Base-by-base conservation (phyloP, 2,113 vertebrate genomes). In the Colossoma macropomum region DNA sequence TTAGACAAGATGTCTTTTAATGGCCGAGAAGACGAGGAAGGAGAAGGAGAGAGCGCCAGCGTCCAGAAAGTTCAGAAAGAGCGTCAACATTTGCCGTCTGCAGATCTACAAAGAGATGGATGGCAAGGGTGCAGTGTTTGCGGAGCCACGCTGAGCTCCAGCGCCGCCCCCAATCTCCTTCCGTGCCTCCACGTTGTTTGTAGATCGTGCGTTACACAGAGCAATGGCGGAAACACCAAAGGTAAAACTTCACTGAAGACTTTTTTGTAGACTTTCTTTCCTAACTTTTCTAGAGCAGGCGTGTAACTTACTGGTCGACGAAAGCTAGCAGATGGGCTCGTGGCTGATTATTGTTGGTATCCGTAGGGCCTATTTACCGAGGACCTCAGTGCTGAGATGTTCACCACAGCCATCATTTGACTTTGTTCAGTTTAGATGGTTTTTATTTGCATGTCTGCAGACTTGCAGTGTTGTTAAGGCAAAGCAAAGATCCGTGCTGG, bases 111-210 rank as follows among this genome's bases (percentile, higher is more conserved):
- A 34, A 62, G 23, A 50, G 27, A 23, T 5, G 30, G 62, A 48
- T 80, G 79, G 54, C 78, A 69, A 41, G 21, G 10, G 28, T 85
- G 84, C 54, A 65, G 65, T 15, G 17, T 28, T 54, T 85, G 84
- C 32, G 71, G 73, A 62, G n/a, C 23, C 12, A 21, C 13, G 0
- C 23, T 85, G 32, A 76, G 62, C 4, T 50, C 72, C 38, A 63
- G 25, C 19, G 23, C 30, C 16, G 23, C 45, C 13, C 79, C 79
- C 10, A 80, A 85, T 80, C 88, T 89, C 13, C 83, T 89, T 9
- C 88, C 88, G 7, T 89, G 88, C 38, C 77, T 89, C 21, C 88
- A 89, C 25, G 70, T 81, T 25, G 63, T 85, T 54, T 89, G 88
- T 30, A 63, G 62, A 25, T 71, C 60, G 41, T 89, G 88, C 34